These are phyloP conservation scores for Hystrix cristata DNA, from an alignment of 2,113 vertebrate genomes.

Conservation along the genomic window DNA sequence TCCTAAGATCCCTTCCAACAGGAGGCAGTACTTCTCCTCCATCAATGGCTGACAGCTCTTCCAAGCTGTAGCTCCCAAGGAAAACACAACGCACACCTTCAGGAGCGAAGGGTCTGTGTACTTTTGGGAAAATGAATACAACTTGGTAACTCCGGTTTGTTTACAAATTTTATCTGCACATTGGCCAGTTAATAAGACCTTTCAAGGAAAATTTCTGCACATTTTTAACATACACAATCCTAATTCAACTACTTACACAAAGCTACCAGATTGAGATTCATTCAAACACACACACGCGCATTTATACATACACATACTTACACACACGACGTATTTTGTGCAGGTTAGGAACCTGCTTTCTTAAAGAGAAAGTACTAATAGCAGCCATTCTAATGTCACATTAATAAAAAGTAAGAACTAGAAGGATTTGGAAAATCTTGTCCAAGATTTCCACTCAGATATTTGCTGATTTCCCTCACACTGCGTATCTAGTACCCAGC, in stretches of 20 bases:
- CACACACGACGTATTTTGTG: not conserved
- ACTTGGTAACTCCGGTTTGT: not conserved
- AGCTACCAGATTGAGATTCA: slow-evolving; percentile 21
- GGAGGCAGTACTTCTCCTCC: not conserved
- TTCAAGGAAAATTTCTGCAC: not conserved
- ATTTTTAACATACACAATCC: not conserved
- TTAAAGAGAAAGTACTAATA: not conserved
- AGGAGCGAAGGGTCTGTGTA: not conserved
- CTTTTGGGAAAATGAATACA: not conserved
- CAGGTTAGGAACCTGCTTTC: not conserved
- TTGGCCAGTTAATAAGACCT: not conserved
- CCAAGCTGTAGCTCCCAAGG: not conserved
- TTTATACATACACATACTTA: not conserved
- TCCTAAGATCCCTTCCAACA: not conserved
- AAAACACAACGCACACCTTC: not conserved
- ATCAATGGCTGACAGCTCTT: not conserved
- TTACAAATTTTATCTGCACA: not conserved
- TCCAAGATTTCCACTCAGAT: not conserved
- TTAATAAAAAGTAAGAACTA: slow-evolving; percentile 9
- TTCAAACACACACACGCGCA: not conserved
- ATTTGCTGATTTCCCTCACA: not conserved
- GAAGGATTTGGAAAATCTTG: slow-evolving; percentile 35
- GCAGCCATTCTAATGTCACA: not conserved
- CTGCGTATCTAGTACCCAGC: not conserved
- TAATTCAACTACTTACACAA: slow-evolving; percentile 13